Evolutionary conservation across 1,140 invertebrate genomes (phyloP), one percentile per base, ranked within the genome.

Genomic region (Caenorhabditis latens): DNA sequence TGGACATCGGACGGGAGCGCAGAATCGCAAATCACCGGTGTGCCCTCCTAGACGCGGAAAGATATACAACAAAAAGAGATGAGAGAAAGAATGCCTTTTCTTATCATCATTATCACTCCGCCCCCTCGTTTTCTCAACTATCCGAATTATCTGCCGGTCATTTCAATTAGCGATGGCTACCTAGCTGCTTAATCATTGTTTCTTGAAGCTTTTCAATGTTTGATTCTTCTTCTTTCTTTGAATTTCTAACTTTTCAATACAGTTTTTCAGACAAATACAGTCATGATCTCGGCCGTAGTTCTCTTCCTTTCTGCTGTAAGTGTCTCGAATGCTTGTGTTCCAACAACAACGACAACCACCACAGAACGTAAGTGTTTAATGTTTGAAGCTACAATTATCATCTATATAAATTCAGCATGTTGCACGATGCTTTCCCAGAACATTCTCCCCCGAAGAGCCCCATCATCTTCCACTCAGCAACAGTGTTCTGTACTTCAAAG

Each of bases 151-250:
- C 42, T 46, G 42, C 42, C 71, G 71, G n/a, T 79, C 71, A 79
- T 21, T 79, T 50, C 71, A 79, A 79, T 79, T 79, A 50, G 63
- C 63, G 40, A 40, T 67, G 71, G 65, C 71, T 79, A 79, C 71
- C 71, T 79, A 79, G 71, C 71, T 58, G 55, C 55, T 58, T 58
- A 58, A 58, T 58, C 55, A 32, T 63, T 13, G 24, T 21, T 63
- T 63, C 61, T 63, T 58, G 32, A 53, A 53, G 50, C n/a, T 50
- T 53, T 8, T 1, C 0, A n/a, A 11, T 71, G 40, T 43, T 19
- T 5, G 46, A 32, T 71, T 43, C 19, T 16, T 46, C 16, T 43
- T 71, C 3, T n/a, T 71, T 71, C 16, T 11, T 46, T 71, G 5
- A 40, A 43, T 71, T 71, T 40, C 43, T 2, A 46, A 5, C 9